A percentile compares a stretch with the other conserved stretches of the same genome.
These are phyloP conservation scores for Nemotelus pantherinus DNA, from an alignment of 2,888 invertebrate genomes.

Conservation along the genomic window DNA sequence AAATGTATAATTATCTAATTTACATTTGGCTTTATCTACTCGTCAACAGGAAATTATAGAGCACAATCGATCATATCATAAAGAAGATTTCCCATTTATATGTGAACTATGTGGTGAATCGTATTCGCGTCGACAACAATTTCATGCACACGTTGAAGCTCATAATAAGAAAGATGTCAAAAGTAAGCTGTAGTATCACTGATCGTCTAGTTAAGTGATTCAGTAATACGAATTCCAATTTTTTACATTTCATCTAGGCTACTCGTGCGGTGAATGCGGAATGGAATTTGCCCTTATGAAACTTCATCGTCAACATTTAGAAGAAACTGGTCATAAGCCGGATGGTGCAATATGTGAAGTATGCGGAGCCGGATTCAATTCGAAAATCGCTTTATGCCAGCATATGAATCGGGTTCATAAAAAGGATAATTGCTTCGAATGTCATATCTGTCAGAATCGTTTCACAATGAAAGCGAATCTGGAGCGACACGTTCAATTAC, in stretches of 20 bases:
- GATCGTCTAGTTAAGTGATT: conserved; percentile 46
- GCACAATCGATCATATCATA: conserved; percentile 63
- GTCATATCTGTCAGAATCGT: conserved; percentile 64
- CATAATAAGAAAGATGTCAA: conserved; percentile 65
- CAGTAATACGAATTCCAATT: conserved; percentile 40
- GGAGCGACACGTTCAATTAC: conserved; percentile 64
- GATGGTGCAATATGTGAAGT: conserved; percentile 65
- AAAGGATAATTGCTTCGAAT: conserved; percentile 64
- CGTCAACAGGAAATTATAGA: conserved; percentile 61
- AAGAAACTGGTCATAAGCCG: conserved; percentile 63
- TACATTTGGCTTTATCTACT: background rate
- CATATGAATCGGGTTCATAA: conserved; percentile 63
- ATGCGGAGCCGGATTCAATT: conserved; percentile 63
- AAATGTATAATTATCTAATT: background rate
- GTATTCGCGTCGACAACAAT: conserved; percentile 64
- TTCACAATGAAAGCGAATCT: conserved; percentile 64
- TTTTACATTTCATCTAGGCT: conserved; percentile 54
- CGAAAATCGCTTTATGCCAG: conserved; percentile 63
- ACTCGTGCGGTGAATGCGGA: conserved; percentile 63
- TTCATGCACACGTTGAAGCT: conserved; percentile 64
- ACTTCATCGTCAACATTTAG: conserved; percentile 62
- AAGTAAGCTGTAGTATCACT: conserved; percentile 58
- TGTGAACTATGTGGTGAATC: conserved; percentile 65
- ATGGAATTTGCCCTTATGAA: conserved; percentile 62
- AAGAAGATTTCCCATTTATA: conserved; percentile 64